A percentile compares a stretch with the other conserved stretches of the same genome.
These are phyloP conservation scores for Sphaerodactylus townsendi DNA, from an alignment of 2,113 vertebrate species.

Conservation along the genomic window DNA sequence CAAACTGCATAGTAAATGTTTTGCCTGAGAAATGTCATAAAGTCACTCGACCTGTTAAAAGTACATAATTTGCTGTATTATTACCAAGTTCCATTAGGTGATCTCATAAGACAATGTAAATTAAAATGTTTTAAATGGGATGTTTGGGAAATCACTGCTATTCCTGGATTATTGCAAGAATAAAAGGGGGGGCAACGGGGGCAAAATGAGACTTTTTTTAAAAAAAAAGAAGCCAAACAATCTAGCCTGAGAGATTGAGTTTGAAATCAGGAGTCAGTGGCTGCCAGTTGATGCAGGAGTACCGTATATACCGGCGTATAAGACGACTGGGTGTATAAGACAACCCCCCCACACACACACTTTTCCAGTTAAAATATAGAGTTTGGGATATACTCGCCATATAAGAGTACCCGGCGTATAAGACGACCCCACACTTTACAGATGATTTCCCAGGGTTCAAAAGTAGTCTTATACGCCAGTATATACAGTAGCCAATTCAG, in stretches of 20 bases:
- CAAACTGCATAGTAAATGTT: background rate
- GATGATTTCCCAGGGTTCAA: no score
- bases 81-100: background rate
- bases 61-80: background rate
- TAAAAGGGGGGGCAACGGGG: background rate
- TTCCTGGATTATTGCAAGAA: background rate
- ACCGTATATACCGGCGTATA: no score
- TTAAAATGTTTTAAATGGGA: background rate
- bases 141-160: slow-evolving; percentile 14
- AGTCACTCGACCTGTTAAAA: background rate
- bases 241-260: background rate
- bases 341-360: no score
- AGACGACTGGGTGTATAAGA: no score
- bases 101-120: slow-evolving; percentile 24
- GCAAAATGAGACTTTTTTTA: slow-evolving; percentile 18
- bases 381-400: no score
- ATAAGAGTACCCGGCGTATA: no score
- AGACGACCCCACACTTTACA: no score
- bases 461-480: no score
- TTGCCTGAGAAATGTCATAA: slow-evolving; percentile 2
- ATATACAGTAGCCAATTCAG: background rate
- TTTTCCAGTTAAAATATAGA: no score
- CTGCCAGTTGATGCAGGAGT: background rate
- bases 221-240: background rate
- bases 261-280: background rate